phyloP scores from a whole-genome alignment of 2,113 vertebrate species.

The Sinocyclocheilus grahami region DNA sequence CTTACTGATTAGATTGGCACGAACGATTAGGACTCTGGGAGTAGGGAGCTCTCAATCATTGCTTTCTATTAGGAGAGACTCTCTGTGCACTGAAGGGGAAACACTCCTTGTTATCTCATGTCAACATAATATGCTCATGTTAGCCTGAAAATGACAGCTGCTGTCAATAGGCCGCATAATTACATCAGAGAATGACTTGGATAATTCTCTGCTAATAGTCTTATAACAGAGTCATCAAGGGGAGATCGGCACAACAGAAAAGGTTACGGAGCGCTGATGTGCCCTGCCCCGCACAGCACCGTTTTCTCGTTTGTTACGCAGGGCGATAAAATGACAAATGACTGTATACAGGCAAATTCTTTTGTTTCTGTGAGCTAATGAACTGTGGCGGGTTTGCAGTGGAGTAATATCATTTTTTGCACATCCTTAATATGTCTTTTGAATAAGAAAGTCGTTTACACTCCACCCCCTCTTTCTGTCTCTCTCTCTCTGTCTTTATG shows the following conservation, averaged over 20 bases:
- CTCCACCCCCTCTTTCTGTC: not conserved
- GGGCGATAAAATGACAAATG: slow-evolving; percentile 20
- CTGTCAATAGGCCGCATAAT: slow-evolving; percentile 61
- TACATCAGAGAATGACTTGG: slow-evolving; percentile 50
- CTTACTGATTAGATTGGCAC: slow-evolving; percentile 58
- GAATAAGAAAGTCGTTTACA: slow-evolving; percentile 55
- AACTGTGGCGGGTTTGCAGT: slow-evolving; percentile 59
- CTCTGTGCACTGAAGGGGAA: slow-evolving; percentile 54
- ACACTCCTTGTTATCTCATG: slow-evolving; percentile 56
- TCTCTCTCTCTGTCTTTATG: not conserved
- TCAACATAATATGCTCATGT: slow-evolving; percentile 60
- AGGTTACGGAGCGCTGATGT: slow-evolving; percentile 31
- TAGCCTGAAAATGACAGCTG: slow-evolving; percentile 60
- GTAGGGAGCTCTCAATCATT: slow-evolving; percentile 51
- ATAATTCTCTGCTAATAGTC: slow-evolving; percentile 56
- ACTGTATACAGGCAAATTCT: slow-evolving; percentile 47
- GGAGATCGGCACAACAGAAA: slow-evolving; percentile 38
- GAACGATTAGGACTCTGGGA: slow-evolving; percentile 49
- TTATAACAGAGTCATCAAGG: slow-evolving; percentile 53
- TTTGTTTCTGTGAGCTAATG: slow-evolving; percentile 62
- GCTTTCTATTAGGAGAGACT: slow-evolving; percentile 49
- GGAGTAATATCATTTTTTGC: slow-evolving; percentile 51
- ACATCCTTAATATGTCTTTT: slow-evolving; percentile 53
- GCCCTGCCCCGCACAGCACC: not conserved
- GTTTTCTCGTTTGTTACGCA: slow-evolving; percentile 2